Percentiles rank a stretch among this genome's conserved stretches.
Conservation (phyloP, 2,113 vertebrate genomes). For the Lepus americanus region DNA sequence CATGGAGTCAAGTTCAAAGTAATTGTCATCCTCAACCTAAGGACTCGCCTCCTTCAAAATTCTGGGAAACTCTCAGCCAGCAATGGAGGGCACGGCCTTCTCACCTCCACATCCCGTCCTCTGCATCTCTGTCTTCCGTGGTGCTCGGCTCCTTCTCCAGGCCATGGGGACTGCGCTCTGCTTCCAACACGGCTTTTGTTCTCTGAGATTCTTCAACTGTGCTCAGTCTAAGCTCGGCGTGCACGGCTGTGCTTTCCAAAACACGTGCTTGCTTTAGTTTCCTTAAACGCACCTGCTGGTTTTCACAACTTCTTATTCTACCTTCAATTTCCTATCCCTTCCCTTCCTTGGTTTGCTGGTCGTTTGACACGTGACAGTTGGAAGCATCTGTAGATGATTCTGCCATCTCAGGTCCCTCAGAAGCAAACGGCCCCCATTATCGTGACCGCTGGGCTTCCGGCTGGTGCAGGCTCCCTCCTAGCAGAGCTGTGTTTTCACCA, state of each 20-base stretch:
- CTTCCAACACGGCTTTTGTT: not conserved
- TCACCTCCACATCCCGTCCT: not conserved
- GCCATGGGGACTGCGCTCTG: no score
- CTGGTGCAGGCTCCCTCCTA: no score
- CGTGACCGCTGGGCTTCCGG: not conserved
- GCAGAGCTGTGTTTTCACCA: no score
- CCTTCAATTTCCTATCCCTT: not conserved
- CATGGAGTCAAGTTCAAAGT: not conserved
- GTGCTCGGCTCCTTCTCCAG: not conserved
- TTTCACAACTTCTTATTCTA: not conserved
- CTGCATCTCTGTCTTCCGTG: not conserved
- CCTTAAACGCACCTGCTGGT: not conserved
- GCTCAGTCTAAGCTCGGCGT: not conserved
- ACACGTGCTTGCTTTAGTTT: not conserved
- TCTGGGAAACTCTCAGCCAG: not conserved
- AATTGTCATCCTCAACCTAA: not conserved
- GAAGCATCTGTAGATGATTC: not conserved
- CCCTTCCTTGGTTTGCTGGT: not conserved
- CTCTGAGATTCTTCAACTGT: not conserved
- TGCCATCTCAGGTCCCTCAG: not conserved
- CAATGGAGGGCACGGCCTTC: not conserved
- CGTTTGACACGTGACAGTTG: not conserved
- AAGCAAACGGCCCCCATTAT: not conserved
- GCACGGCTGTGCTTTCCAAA: not conserved
- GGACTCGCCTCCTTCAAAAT: not conserved